Conservation (phyloP, 2,888 invertebrate species). For the Lasioglossum pauxillum region DNA sequence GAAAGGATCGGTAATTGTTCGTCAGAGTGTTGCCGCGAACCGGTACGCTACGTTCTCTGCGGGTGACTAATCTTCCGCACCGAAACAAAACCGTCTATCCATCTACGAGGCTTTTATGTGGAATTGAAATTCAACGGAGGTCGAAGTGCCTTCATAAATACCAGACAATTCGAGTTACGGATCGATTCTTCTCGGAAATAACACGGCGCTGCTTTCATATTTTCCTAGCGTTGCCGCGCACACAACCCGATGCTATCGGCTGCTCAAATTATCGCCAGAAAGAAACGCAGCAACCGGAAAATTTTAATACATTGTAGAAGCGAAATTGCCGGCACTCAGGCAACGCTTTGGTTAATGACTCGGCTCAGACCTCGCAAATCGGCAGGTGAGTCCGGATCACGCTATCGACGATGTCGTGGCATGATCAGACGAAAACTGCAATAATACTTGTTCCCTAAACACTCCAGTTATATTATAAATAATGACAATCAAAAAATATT, state of each 20-base stretch:
- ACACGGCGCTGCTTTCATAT: slow-evolving; percentile 11
- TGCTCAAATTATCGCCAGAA: not conserved
- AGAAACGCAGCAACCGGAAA: slow-evolving; percentile 20
- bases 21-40: slow-evolving; percentile 6
- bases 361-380: slow-evolving; percentile 16
- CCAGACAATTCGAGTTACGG: not conserved
- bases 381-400: not conserved
- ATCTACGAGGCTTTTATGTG: not conserved
- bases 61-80: slow-evolving; percentile 13
- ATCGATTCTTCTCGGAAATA: not conserved
- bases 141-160: not conserved
- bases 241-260: not conserved
- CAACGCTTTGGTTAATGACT: slow-evolving; percentile 23
- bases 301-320: slow-evolving; percentile 19
- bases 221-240: not conserved
- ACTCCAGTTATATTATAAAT: not conserved
- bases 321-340: not conserved
- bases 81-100: slow-evolving; percentile 13
- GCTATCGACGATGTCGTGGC: slow-evolving; percentile 3
- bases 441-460: not conserved
- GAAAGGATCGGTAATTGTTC: slow-evolving; percentile 14
- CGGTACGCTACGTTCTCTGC: not conserved
- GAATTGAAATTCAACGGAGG: not conserved
- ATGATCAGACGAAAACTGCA: not conserved
- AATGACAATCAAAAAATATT: not conserved